Conservation (phyloP, 1,140 invertebrate genomes). For the Aphaenogaster rudis region DNA sequence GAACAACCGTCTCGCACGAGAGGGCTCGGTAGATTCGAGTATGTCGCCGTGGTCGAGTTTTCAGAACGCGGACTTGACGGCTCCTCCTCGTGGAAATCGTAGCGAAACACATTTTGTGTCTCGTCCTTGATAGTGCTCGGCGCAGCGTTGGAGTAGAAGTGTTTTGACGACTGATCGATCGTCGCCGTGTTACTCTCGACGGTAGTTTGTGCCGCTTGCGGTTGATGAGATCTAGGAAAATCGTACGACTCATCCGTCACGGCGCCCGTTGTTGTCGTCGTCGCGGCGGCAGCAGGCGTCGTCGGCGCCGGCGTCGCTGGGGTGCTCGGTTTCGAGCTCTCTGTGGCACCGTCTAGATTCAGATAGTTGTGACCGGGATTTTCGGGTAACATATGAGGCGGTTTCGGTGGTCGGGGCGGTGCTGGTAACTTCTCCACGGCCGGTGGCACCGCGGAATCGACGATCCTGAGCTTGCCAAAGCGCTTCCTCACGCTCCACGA, state of each 20-base stretch:
- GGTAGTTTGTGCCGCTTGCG: constrained; percentile 79
- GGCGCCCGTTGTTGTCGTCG: constrained; percentile 67
- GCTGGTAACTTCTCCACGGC: constrained; percentile 83
- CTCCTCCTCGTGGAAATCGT: constrained; percentile 88
- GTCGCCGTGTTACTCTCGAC: constrained; percentile 76
- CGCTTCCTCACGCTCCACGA: constrained; percentile 88
- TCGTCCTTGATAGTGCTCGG: constrained; percentile 88
- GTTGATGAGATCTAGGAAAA: constrained; percentile 90
- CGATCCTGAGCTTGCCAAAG: constrained; percentile 87
- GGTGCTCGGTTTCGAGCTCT: constrained; percentile 84
- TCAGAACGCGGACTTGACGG: constrained; percentile 88
- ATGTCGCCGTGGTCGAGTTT: constrained; percentile 86
- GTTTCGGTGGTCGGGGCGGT: constrained; percentile 93
- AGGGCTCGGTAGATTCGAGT: constrained; percentile 89
- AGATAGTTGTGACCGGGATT: constrained; percentile 88
- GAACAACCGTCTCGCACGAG: constrained; percentile 82
- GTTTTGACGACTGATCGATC: constrained; percentile 84
- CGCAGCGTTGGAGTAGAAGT: constrained; percentile 92
- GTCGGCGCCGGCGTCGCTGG: constrained; percentile 82
- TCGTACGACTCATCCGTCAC: constrained; percentile 91
- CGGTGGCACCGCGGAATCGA: constrained; percentile 78
- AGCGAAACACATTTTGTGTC: constrained; percentile 87
- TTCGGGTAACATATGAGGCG: constrained; percentile 87
- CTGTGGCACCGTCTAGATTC: constrained; percentile 86
- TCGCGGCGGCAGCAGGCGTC: constrained; percentile 77